Percentiles rank a stretch among this genome's conserved stretches.
phyloP scores from a whole-genome alignment of 2,888 invertebrate genomes.

The Dermolepida albohirtum region DNA sequence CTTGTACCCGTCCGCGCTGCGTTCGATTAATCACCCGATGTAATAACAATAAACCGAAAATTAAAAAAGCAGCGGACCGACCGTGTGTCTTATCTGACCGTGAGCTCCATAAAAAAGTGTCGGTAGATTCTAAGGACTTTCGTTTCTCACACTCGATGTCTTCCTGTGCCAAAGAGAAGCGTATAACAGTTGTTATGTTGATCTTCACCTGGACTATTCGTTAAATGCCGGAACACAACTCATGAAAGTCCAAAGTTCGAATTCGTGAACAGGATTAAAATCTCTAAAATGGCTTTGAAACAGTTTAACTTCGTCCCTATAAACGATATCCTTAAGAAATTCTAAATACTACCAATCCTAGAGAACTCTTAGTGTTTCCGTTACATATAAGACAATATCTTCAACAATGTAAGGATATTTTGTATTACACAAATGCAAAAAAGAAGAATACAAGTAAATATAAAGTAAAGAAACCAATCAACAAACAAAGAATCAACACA shows the following conservation, averaged over 20 bases:
- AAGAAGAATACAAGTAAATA: too few relatives aligned
- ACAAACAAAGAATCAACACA: too few relatives aligned
- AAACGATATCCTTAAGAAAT: too few relatives aligned
- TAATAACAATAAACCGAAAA: constrained; percentile 27
- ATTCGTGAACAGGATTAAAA: constrained; percentile 58
- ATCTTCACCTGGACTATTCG: too few relatives aligned
- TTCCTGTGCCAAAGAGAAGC: constrained; percentile 2
- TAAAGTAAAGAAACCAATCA: too few relatives aligned
- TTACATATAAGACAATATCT: too few relatives aligned
- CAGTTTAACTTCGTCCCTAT: too few relatives aligned
- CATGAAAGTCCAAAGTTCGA: constrained; percentile 42
- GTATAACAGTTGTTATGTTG: constrained; percentile 4
- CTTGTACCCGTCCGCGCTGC: not conserved
- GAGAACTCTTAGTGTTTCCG: too few relatives aligned
- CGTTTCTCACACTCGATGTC: constrained; percentile 15
- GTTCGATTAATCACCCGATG: constrained; percentile 19
- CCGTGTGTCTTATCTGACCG: not conserved
- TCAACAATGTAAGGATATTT: too few relatives aligned
- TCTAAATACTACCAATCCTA: too few relatives aligned
- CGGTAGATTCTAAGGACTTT: constrained; percentile 15
- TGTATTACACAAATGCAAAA: too few relatives aligned
- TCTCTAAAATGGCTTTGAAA: constrained; percentile 46
- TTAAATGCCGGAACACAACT: constrained; percentile 30
- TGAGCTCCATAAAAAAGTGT: not conserved
- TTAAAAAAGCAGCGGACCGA: constrained; percentile 1